Conservation (phyloP, 1,140 invertebrate species). For the Calliphora vicina region DNA sequence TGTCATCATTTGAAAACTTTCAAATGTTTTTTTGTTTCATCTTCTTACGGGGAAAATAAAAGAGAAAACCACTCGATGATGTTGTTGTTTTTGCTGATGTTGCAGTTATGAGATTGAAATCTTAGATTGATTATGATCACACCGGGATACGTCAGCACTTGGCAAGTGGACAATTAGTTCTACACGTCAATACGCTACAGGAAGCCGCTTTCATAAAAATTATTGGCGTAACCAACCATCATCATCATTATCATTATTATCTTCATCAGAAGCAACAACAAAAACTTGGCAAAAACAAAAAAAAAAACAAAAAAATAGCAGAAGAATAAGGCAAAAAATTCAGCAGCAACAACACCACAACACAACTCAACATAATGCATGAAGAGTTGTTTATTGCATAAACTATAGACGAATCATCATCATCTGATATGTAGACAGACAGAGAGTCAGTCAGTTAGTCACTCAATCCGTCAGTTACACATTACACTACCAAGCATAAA, state of each 20-base stretch:
- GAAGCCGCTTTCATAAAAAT: conserved; percentile 49
- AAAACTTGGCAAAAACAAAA: too few relatives aligned
- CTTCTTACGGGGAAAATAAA: neutral
- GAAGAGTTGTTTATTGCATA: too few relatives aligned
- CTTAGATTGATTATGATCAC: conserved; percentile 23
- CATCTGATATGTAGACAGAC: neutral
- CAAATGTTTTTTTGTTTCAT: neutral
- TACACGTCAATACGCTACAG: conserved; percentile 63
- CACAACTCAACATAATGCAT: too few relatives aligned
- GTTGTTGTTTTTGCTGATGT: conserved; percentile 3
- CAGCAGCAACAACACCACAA: conserved; percentile 4
- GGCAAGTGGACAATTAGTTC: conserved; percentile 58
- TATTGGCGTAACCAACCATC: conserved; percentile 38
- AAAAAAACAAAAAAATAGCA: conserved; percentile 2
- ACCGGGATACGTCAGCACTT: conserved; percentile 41
- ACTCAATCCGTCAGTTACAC: too few relatives aligned
- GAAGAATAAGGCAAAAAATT: neutral
- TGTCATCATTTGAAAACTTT: conserved; percentile 18
- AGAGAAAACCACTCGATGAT: neutral
- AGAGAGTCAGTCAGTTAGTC: too few relatives aligned
- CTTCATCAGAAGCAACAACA: conserved; percentile 37
- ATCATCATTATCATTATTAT: conserved; percentile 14
- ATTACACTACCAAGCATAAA: too few relatives aligned
- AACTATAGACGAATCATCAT: neutral
- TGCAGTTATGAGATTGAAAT: conserved; percentile 12